Base-by-base conservation (phyloP, 2,797 vertebrate species). In the Aplochiton taeniatus region DNA sequence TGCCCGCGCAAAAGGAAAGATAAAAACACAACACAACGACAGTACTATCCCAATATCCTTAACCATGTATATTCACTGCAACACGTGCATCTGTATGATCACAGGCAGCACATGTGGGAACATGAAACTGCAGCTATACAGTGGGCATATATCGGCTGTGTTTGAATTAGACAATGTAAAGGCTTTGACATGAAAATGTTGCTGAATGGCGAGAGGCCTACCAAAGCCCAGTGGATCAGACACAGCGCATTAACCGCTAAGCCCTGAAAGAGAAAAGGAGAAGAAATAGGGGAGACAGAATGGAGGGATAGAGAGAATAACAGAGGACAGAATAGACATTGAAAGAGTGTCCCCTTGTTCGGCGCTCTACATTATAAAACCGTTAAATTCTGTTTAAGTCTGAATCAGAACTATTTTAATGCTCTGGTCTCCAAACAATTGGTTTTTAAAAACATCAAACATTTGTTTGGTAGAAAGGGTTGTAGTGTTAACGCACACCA, bases 181-280 rank as follows among this genome's bases (percentile, higher is more conserved):
- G 47, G 17, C 19, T 20, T 17, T 8, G 48, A 41, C 45, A 41
- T 49, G 59, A 49, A 49, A 49, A 16, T 19, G 47, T 47, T 31
- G 14, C 17, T 61, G 47, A 42, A 50, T 61, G 47, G 18, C 46
- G 13, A 49, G 59, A 61, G 45, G 17, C 46, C 31, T 4, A 14
- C 41, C 9, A 47, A 46, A 20, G 45, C 45, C 45, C 43, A 19
- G 20, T n/a, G 12, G 19, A 61, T 61, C 49, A 47, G 46, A 19
- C 59, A 61, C 46, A 61, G 45, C 41, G 45, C 49, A 61, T 61
- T 61, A 61, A 45, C 20, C 20, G 52, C 42, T 47, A 20, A 50
- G 47, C 14, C 43, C 31, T 50, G 59, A 61, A 50, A 61, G 59
- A 61, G 59, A 47, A 48, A 46, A 12, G n/a, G 47, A 49, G 47